Evolutionary conservation across 2,888 invertebrate genomes (phyloP), one percentile per base, ranked within the genome.

Genomic region (Parascotia fuliginaria): DNA sequence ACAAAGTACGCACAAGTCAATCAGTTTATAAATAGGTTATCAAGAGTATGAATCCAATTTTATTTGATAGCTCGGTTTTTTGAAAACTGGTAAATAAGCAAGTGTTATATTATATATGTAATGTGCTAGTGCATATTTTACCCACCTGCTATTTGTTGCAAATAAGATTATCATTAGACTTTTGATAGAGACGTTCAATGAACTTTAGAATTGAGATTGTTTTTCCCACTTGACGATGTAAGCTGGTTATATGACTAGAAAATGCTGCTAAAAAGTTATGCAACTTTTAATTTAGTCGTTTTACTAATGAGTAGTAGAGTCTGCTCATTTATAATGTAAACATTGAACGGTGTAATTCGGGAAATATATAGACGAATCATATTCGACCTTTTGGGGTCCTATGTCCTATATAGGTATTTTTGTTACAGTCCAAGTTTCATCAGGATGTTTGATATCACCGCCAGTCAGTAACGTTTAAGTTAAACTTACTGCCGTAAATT

Each of bases 21-120:
- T 69, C 60, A 63, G 38, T 31, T 28, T 39, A 27, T 62, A 74
- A 60, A 60, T 74, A 71, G 71, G 71, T 74, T 75, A 75, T 75
- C 73, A 58, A 54, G 42, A 51, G 51, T 68, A 69, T 55, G 54
- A 58, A 54, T 51, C 38, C 66, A 66, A 70, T 65, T 68, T 50
- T 42, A 42, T 62, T 65, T 50, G 60, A 70, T 68, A 62, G 59
- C 55, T 60, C 42, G 51, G 55, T 69, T 51, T 54, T 69, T 71
- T 60, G 57, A 60, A 44, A 39, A 53, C 41, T 46, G 32, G 44
- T 19, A 57, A 40, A 48, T 46, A 50, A 58, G 59, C 56, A 52
- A 49, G 41, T 56, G 24, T 11, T 13, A 32, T 13, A 45, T 48
- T 40, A 43, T 28, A 31, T 42, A 34, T 43, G 12, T 9, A 13